Percentiles rank a stretch among this genome's conserved stretches.
Evolutionary conservation across 2,113 vertebrate genomes (phyloP).

Genomic region (Cyanoramphus novaezelandiae): DNA sequence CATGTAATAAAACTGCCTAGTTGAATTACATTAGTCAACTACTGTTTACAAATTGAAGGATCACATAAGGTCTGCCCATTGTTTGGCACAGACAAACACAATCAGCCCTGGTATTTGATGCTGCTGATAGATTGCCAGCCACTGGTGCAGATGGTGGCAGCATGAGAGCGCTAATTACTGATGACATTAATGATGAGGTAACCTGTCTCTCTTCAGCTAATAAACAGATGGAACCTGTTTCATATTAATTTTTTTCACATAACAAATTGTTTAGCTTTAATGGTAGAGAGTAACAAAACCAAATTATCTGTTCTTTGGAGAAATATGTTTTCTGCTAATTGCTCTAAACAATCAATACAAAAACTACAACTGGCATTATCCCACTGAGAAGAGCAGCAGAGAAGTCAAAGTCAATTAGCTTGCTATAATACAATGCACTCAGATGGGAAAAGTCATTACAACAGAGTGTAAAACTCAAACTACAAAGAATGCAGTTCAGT

Average conservation of each 20-base stretch:
- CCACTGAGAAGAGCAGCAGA: slow-evolving; percentile 45
- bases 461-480: not conserved
- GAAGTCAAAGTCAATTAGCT: slow-evolving; percentile 71
- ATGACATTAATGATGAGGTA: slow-evolving; percentile 66
- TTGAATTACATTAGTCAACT: slow-evolving; percentile 18
- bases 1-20: slow-evolving; percentile 1
- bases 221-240: slow-evolving; percentile 59
- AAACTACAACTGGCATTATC: slow-evolving; percentile 42
- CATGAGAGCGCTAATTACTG: slow-evolving; percentile 30
- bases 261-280: slow-evolving; percentile 62
- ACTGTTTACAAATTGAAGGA: slow-evolving; percentile 24
- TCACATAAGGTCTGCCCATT: not conserved
- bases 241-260: slow-evolving; percentile 19
- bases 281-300: slow-evolving; percentile 6
- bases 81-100: slow-evolving; percentile 10
- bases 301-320: slow-evolving; percentile 51
- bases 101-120: slow-evolving; percentile 13
- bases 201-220: slow-evolving; percentile 40
- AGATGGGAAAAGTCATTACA: slow-evolving; percentile 43
- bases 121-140: slow-evolving; percentile 31
- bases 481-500: not conserved
- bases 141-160: not conserved
- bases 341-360: slow-evolving; percentile 57
- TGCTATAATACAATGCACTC: slow-evolving; percentile 9
- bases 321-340: slow-evolving; percentile 68